Base-by-base conservation (phyloP, 2,888 invertebrate genomes). In the Tineola bisselliella region DNA sequence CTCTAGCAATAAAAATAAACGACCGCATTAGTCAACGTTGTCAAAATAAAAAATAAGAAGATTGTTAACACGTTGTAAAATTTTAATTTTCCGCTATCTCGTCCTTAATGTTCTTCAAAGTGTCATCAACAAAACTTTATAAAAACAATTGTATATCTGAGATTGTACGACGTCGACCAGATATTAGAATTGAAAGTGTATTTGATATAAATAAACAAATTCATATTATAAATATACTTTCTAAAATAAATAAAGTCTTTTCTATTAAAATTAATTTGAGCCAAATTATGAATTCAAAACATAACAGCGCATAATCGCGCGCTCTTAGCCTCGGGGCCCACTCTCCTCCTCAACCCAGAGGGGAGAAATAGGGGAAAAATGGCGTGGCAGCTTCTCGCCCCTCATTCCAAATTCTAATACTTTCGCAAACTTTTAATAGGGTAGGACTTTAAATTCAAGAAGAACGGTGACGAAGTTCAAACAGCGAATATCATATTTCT, bases 361-460 rank as follows among this genome's bases (percentile, higher is more conserved):
- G 75, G 76, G 73, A 73, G 72, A 65, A 64, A 64, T 67, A 44
- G 25, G 72, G 71, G 77, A 79, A 83, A 83, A 81, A 79, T 74
- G 74, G 75, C 76, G 74, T 75, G 79, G 82, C 83, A 79, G 83
- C 82, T 83, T 81, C 81, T 79, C 79, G 73, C 81, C 83, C 81
- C 81, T 84, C 81, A 81, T 84, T 83, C 79, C 75, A 77, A 83
- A 82, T 86, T 86, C 83, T 81, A 82, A 86, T 86, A 84, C 84
- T 83, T 83, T 73, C 71, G 68, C 77, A 80, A 86, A 87, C 82
- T 87, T 87, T 86, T 86, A 86, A 86, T 86, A 84, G 81, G 84
- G 83, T 84, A 79, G 77, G 77, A 81, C 77, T 84, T 81, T 78
- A 83, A 79, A 82, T 82, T 84, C 81, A 79, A 77, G 72, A 75